A percentile compares a stretch with the other conserved stretches of the same genome.
phyloP scores from a whole-genome alignment of 2,113 vertebrate genomes.

The Verasper variegatus region DNA sequence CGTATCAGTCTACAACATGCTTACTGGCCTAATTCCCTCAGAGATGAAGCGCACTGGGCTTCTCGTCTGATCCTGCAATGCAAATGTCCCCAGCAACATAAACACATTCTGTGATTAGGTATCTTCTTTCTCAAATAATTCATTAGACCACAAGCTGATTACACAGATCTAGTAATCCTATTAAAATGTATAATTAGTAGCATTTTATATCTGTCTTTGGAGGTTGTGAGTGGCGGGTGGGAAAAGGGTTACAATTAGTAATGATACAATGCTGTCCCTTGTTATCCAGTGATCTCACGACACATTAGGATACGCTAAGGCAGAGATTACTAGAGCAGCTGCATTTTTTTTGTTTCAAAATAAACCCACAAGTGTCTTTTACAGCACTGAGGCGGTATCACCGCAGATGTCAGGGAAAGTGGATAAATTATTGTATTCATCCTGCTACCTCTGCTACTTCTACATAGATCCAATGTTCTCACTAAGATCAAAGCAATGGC shows the following conservation, averaged over 20 bases:
- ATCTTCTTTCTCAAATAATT: slow-evolving; percentile 69
- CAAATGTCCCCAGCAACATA: slow-evolving; percentile 50
- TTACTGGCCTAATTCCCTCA: not conserved
- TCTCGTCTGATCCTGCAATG: slow-evolving; percentile 12
- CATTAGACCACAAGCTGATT: slow-evolving; percentile 68
- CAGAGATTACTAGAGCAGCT: slow-evolving; percentile 42
- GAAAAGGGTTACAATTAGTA: slow-evolving; percentile 65
- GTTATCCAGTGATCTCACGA: slow-evolving; percentile 57
- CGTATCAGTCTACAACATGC: slow-evolving; percentile 25
- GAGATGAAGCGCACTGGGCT: not conserved
- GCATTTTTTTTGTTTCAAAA: slow-evolving; percentile 16
- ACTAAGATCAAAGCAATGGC: too few relatives aligned
- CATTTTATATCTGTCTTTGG: slow-evolving; percentile 48
- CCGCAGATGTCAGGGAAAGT: slow-evolving; percentile 21
- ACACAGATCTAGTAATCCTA: slow-evolving; percentile 74
- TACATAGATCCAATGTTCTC: not conserved
- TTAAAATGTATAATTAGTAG: slow-evolving; percentile 76
- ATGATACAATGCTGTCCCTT: slow-evolving; percentile 57
- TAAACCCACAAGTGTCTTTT: slow-evolving; percentile 7
- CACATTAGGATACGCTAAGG: slow-evolving; percentile 19
- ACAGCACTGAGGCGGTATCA: not conserved
- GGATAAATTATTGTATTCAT: slow-evolving; percentile 16
- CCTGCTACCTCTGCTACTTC: not conserved
- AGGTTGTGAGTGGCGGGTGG: slow-evolving; percentile 46
- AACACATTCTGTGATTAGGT: slow-evolving; percentile 58